Conservation (phyloP, 2,888 invertebrate genomes). For the Steinernema carpocapsae region DNA sequence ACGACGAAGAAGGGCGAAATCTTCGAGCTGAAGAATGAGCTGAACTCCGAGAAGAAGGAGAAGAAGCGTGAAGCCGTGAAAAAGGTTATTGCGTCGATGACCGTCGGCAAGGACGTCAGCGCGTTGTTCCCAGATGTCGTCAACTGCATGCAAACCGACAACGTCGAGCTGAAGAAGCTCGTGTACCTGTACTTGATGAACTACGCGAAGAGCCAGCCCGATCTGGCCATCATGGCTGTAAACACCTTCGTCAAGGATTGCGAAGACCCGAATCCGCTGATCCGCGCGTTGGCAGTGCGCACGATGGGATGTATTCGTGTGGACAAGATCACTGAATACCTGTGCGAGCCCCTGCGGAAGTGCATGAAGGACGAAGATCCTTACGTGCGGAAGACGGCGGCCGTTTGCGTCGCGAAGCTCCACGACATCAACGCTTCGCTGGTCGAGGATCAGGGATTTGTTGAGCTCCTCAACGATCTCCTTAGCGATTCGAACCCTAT, state of each 20-base stretch:
- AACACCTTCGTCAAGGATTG: constrained; percentile 99
- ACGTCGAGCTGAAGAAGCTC: constrained; percentile 94
- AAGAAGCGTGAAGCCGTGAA: constrained; percentile 99
- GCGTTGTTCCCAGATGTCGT: constrained; percentile 98
- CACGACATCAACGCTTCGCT: constrained; percentile 87
- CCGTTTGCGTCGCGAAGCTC: constrained; percentile 97
- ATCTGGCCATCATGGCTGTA: constrained; percentile 99
- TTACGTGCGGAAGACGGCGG: constrained; percentile 96
- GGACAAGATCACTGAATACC: constrained; percentile 98
- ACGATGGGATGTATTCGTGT: constrained; percentile 99
- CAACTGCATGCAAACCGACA: constrained; percentile 99
- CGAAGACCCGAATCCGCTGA: constrained; percentile 98
- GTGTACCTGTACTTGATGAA: constrained; percentile 99
- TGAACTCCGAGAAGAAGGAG: constrained; percentile 99
- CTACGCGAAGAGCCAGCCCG: constrained; percentile 98
- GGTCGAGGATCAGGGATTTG: constrained; percentile 82
- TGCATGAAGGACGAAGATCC: constrained; percentile 86
- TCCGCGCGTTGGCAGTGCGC: constrained; percentile 93
- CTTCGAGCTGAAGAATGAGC: constrained; percentile 96
- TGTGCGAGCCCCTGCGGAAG: constrained; percentile 93
- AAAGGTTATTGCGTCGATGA: constrained; percentile 99
- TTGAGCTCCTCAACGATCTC: constrained; percentile 93
- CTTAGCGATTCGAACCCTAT: constrained; percentile 98
- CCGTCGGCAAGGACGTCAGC: constrained; percentile 96
- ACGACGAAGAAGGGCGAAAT: constrained; percentile 99